Evolutionary conservation across 2,113 vertebrate genomes (phyloP).

Genomic region (Halichoerus grypus): DNA sequence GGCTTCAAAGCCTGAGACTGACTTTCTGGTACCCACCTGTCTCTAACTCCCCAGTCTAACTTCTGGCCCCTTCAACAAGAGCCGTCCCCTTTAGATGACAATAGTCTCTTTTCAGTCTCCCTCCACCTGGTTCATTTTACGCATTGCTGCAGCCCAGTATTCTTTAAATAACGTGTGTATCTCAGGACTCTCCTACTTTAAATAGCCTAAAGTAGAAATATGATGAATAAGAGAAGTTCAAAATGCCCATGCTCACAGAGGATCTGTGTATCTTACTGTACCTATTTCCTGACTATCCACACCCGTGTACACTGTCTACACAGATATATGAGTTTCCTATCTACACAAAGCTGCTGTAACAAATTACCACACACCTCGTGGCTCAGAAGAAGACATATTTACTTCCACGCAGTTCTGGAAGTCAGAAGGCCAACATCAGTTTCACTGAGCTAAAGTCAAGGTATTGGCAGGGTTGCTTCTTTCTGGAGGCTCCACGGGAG

Average conservation of each 20-base stretch:
- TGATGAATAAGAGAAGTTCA: not conserved
- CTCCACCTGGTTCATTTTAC: not conserved
- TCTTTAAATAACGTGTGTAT: conserved; percentile 15
- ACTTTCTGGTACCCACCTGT: not conserved
- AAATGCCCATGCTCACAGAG: not conserved
- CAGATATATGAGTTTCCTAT: not conserved
- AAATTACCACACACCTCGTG: not conserved
- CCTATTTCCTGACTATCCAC: not conserved
- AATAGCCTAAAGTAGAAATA: conserved; percentile 1
- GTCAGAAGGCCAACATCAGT: not conserved
- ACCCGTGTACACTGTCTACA: not conserved
- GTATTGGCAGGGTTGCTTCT: not conserved
- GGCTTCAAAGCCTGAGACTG: not conserved
- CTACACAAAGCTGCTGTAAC: not conserved
- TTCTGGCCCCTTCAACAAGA: not conserved
- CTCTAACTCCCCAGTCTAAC: not conserved
- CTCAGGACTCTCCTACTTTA: not conserved
- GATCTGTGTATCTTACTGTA: not conserved
- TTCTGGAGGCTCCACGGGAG: not conserved
- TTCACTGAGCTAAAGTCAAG: not conserved
- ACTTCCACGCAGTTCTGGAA: not conserved
- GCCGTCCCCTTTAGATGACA: not conserved
- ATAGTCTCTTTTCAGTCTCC: not conserved
- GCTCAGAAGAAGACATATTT: not conserved
- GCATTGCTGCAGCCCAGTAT: not conserved